These are phyloP conservation scores for Danio choprae DNA, from an alignment of 2,797 vertebrate genomes.

Conservation along the genomic window DNA sequence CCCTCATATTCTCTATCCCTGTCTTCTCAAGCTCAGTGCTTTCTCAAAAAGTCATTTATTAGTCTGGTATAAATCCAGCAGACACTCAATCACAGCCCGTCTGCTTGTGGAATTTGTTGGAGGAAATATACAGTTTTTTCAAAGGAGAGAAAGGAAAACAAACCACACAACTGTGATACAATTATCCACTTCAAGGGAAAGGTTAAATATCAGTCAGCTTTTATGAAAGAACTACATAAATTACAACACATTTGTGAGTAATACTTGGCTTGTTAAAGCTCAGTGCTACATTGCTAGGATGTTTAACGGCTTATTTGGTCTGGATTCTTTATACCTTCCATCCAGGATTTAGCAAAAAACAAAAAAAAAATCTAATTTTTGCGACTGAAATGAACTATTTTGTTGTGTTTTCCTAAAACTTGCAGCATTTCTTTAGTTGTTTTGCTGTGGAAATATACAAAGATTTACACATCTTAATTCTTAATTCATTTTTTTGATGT, in stretches of 20 bases:
- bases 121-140: background rate
- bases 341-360: too few species aligned
- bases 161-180: background rate
- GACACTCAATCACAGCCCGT: constrained; percentile 3
- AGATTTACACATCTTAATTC: too few species aligned
- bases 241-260: background rate
- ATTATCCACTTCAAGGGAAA: constrained; percentile 3
- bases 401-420: too few species aligned
- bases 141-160: background rate
- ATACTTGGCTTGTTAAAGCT: background rate
- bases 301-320: too few species aligned
- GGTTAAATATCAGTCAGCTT: background rate
- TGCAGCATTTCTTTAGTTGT: too few species aligned
- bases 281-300: too few species aligned
- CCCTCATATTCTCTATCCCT: constrained; percentile 2
- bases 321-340: too few species aligned
- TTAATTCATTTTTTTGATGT: too few species aligned
- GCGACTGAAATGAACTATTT: too few species aligned
- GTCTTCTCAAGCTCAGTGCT: constrained; percentile 5
- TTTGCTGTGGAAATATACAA: too few species aligned
- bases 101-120: background rate
- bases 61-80: constrained; percentile 9
- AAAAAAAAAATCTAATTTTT: too few species aligned
- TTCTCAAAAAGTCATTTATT: constrained; percentile 15
- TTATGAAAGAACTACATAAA: background rate